Percentiles rank a stretch among this genome's conserved stretches.
phyloP scores from a whole-genome alignment of 2,797 vertebrate genomes.

The Centroberyx gerrardi region DNA sequence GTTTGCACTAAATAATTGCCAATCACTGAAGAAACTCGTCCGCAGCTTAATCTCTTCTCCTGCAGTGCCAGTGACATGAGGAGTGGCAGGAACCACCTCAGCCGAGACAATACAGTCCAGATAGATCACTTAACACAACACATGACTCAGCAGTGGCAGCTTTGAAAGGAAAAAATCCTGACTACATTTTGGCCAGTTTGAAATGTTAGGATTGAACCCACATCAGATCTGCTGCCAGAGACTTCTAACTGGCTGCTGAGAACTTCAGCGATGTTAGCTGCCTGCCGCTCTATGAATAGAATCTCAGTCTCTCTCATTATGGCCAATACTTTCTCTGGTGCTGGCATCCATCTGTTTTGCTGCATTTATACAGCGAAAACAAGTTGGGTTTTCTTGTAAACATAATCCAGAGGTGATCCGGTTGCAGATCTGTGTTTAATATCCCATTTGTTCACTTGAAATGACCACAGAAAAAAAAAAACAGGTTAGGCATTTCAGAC shows the following conservation, averaged over 20 bases:
- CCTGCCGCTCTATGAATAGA: conserved; percentile 62
- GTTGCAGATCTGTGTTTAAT: no score
- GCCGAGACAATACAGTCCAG: conserved; percentile 14
- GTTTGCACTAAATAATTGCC: neutral
- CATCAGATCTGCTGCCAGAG: conserved; percentile 69
- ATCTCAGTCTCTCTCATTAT: conserved; percentile 43
- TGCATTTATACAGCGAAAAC: conserved; percentile 12
- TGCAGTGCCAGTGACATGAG: no score
- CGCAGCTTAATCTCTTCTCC: no score
- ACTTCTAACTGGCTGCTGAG: conserved; percentile 32
- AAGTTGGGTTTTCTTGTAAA: no score
- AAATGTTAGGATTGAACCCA: conserved; percentile 66
- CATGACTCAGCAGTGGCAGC: conserved; percentile 57
- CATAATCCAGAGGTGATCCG: no score
- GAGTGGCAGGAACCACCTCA: no score
- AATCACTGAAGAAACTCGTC: no score
- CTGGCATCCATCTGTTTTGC: conserved; percentile 38
- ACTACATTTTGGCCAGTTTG: conserved; percentile 50
- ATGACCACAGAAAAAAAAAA: no score
- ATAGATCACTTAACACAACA: conserved; percentile 40
- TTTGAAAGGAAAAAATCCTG: conserved; percentile 57
- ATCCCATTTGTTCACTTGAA: no score
- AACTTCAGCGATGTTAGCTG: conserved; percentile 45
- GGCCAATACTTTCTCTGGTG: conserved; percentile 43
- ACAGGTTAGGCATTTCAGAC: no score